Evolutionary conservation across 2,113 vertebrate species (phyloP).

Genomic region (Chlorodrepanis virens): DNA sequence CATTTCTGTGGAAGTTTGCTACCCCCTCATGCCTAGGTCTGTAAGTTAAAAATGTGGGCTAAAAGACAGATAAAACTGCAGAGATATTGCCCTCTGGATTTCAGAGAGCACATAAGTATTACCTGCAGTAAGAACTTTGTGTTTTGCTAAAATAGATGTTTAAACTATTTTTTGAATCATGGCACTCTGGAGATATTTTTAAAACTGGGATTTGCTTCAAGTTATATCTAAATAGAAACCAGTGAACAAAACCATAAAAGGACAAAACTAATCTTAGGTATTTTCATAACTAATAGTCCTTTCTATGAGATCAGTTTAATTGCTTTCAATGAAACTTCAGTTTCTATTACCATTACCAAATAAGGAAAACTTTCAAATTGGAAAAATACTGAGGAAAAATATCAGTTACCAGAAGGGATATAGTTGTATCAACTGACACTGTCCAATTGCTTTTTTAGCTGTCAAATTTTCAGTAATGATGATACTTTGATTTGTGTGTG

Average conservation of each 20-base stretch:
- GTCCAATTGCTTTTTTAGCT: neutral
- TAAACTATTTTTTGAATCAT: neutral
- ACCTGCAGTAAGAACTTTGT: neutral
- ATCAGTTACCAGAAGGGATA: neutral
- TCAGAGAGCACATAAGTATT: neutral
- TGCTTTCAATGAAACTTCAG: neutral
- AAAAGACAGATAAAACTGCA: neutral
- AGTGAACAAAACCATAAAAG: neutral
- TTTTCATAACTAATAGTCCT: neutral
- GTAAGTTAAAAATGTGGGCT: neutral
- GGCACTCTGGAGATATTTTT: neutral
- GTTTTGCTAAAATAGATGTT: neutral
- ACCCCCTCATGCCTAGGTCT: neutral
- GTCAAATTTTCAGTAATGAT: neutral
- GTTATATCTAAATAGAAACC: neutral
- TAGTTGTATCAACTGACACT: neutral
- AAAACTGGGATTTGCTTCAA: neutral
- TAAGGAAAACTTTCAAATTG: neutral
- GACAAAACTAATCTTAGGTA: neutral
- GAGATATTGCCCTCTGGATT: neutral
- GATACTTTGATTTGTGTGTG: neutral
- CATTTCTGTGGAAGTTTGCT: neutral
- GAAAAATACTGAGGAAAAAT: neutral
- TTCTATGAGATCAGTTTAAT: neutral
- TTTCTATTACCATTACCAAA: neutral